Evolutionary conservation across 2,888 invertebrate genomes (phyloP).

Genomic region (Lithophane socia): DNA sequence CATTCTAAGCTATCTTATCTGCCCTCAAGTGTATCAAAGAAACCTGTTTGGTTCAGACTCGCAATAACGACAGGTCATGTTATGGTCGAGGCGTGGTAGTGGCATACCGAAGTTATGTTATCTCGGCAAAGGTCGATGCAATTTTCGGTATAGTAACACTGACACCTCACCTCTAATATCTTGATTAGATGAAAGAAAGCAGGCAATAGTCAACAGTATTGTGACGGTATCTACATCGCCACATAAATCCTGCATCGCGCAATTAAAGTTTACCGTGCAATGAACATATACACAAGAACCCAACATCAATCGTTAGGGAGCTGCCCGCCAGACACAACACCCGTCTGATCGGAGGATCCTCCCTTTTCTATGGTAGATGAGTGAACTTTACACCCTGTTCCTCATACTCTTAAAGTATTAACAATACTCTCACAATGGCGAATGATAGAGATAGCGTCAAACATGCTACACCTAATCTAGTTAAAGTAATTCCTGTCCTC

Average conservation of each 20-base stretch:
- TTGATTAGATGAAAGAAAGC: neutral
- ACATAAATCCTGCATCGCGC: no score
- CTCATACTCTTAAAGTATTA: no score
- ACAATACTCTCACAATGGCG: no score
- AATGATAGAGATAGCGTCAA: neutral
- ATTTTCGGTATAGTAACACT: neutral
- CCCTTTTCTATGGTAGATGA: no score
- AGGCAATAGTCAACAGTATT: neutral
- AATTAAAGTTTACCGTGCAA: no score
- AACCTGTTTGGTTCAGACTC: constrained; percentile 39
- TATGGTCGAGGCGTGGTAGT: constrained; percentile 15
- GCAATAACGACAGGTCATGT: constrained; percentile 35
- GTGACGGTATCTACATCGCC: no score
- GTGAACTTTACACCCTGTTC: no score
- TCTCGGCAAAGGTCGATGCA: no score
- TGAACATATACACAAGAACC: no score
- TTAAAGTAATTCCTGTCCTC: neutral
- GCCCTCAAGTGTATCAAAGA: neutral
- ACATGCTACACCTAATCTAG: neutral
- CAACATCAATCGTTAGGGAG: no score
- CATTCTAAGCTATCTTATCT: constrained; percentile 7
- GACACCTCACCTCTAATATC: neutral
- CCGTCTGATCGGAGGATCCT: no score
- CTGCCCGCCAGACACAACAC: no score
- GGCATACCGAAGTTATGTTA: neutral